phyloP scores from a whole-genome alignment of 2,888 invertebrate genomes.

The Scaptodrosophila latifasciaeformis region DNA sequence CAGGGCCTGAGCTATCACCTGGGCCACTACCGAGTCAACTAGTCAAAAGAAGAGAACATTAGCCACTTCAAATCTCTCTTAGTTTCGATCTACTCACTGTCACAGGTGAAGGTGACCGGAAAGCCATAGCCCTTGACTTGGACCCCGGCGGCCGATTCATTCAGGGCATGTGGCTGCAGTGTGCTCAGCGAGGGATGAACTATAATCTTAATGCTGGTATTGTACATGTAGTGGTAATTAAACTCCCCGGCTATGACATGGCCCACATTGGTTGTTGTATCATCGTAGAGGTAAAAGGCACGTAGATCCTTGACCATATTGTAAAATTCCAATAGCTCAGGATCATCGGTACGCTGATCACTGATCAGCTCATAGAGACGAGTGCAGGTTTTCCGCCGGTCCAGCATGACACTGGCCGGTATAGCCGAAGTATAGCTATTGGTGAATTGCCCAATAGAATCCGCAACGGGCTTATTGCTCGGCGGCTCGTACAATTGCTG shows the following conservation, averaged over 20 bases:
- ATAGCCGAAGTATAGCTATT: slow-evolving; percentile 47
- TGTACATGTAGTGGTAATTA: slow-evolving; percentile 84
- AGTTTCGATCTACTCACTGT: slow-evolving; percentile 79
- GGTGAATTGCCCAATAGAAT: slow-evolving; percentile 26
- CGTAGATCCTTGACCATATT: slow-evolving; percentile 87
- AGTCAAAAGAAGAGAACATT: slow-evolving; percentile 68
- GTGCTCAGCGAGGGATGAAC: slow-evolving; percentile 79
- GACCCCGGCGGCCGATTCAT: slow-evolving; percentile 59
- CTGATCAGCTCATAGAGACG: slow-evolving; percentile 83
- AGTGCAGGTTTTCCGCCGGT: slow-evolving; percentile 72
- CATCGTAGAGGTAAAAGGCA: slow-evolving; percentile 84
- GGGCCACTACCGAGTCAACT: slow-evolving; percentile 91
- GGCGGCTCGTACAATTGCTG: slow-evolving; percentile 41
- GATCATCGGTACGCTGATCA: slow-evolving; percentile 81
- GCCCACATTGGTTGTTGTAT: slow-evolving; percentile 88
- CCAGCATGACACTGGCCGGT: slow-evolving; percentile 56
- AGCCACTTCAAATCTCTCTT: background rate
- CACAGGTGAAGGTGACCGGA: slow-evolving; percentile 93
- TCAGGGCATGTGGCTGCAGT: slow-evolving; percentile 76
- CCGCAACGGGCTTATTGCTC: slow-evolving; percentile 3
- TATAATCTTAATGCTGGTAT: slow-evolving; percentile 92
- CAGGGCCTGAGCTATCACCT: slow-evolving; percentile 88
- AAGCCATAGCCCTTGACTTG: slow-evolving; percentile 75
- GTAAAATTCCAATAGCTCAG: slow-evolving; percentile 87
- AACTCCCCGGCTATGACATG: slow-evolving; percentile 92